A percentile compares a stretch with the other conserved stretches of the same genome.
Evolutionary conservation across 2,888 invertebrate species (phyloP).

Genomic region (Cylloceria caligata): DNA sequence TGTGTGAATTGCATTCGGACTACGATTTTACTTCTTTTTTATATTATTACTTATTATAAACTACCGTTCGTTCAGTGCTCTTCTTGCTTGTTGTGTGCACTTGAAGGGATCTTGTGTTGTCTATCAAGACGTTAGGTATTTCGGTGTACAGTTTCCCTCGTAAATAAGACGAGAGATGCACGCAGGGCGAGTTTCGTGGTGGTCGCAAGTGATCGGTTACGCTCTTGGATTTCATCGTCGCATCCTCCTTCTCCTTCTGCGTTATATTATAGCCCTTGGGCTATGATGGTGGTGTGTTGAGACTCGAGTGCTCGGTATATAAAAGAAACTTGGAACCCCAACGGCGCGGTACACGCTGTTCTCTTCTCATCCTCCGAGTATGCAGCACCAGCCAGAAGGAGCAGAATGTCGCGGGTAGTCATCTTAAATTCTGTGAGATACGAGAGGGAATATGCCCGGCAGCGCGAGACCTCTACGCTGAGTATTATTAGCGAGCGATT

Average conservation of each 20-base stretch:
- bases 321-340: slow-evolving; percentile 51
- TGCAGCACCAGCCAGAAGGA: slow-evolving; percentile 29
- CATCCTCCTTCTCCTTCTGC: slow-evolving; percentile 24
- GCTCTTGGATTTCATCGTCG: slow-evolving; percentile 67
- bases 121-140: slow-evolving; percentile 56
- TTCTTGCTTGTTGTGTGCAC: background rate
- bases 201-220: slow-evolving; percentile 66
- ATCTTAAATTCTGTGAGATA: slow-evolving; percentile 64
- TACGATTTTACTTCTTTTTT: background rate
- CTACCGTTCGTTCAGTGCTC: background rate
- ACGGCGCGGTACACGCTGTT: slow-evolving; percentile 39
- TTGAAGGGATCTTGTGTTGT: slow-evolving; percentile 10
- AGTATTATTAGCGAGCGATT: slow-evolving; percentile 62
- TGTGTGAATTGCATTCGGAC: slow-evolving; percentile 3
- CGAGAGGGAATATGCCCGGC: slow-evolving; percentile 42
- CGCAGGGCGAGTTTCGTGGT: slow-evolving; percentile 60
- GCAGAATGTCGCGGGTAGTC: slow-evolving; percentile 48
- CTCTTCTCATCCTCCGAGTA: slow-evolving; percentile 24
- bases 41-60: no score
- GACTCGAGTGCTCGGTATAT: slow-evolving; percentile 24
- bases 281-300: slow-evolving; percentile 42
- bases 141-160: slow-evolving; percentile 58
- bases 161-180: slow-evolving; percentile 17
- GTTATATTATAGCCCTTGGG: slow-evolving; percentile 59
- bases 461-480: slow-evolving; percentile 4